phyloP scores from a whole-genome alignment of 2,888 invertebrate genomes.

The Synanthedon formicaeformis region DNA sequence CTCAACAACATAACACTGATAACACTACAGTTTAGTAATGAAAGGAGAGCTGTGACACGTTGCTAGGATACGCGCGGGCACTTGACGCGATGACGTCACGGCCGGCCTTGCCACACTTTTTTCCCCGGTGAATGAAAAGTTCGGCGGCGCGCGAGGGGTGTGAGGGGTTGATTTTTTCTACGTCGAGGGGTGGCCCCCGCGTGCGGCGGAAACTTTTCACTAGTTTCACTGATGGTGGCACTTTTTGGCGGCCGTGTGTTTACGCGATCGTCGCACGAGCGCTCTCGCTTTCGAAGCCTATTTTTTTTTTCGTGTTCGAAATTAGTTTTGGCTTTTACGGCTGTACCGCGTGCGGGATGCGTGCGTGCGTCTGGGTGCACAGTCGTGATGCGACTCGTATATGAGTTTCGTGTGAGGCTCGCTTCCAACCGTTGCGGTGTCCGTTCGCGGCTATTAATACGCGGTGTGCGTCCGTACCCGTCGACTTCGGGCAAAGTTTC shows the following conservation, averaged over 20 bases:
- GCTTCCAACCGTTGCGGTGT: conserved; percentile 48
- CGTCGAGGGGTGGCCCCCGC: conserved; percentile 59
- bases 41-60: conserved; percentile 38
- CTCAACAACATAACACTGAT: conserved; percentile 28
- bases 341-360: conserved; percentile 29
- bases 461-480: conserved; percentile 65
- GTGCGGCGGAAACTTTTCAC: conserved; percentile 66
- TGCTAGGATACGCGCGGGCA: conserved; percentile 67
- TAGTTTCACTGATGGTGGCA: conserved; percentile 68
- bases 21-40: conserved; percentile 11
- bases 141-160: conserved; percentile 63
- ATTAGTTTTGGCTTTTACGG: conserved; percentile 5
- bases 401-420: conserved; percentile 29
- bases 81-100: conserved; percentile 68
- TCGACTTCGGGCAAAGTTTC: conserved; percentile 69
- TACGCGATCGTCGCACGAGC: conserved; percentile 31
- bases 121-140: conserved; percentile 74
- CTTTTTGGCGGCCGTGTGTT: conserved; percentile 37
- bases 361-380: conserved; percentile 44
- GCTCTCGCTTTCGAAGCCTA: conserved; percentile 40
- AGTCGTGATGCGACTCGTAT: conserved; percentile 36
- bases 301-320: conserved; percentile 17
- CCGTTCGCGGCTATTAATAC: conserved; percentile 64
- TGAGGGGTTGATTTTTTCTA: conserved; percentile 64
- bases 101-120: conserved; percentile 72